A percentile compares a stretch with the other conserved stretches of the same genome.
phyloP scores from a whole-genome alignment of 2,113 vertebrate genomes.

The Numida meleagris region DNA sequence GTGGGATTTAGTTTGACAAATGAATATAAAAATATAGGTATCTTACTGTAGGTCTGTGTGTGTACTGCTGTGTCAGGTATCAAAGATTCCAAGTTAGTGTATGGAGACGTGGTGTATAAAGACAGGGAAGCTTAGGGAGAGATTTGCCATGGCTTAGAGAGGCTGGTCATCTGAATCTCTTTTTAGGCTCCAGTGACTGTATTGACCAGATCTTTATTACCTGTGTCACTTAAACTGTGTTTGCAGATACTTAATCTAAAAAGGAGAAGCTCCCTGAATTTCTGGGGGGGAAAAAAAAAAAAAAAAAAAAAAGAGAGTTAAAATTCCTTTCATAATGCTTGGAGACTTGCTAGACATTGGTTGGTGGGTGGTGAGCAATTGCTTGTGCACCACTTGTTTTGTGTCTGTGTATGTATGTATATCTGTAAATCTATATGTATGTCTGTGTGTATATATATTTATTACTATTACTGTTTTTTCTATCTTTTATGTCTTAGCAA shows the following conservation, averaged over 20 bases:
- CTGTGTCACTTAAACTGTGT: background rate
- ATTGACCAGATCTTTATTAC: background rate
- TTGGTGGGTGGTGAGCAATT: too few species aligned
- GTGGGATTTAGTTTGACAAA: background rate
- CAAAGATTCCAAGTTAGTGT: background rate
- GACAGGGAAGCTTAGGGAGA: background rate
- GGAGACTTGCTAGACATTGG: too few species aligned
- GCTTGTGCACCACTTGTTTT: background rate
- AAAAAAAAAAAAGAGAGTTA: background rate
- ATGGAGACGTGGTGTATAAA: background rate
- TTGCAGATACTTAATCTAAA: background rate
- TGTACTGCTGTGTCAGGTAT: background rate
- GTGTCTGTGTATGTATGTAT: too few species aligned
- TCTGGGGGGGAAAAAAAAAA: too few species aligned
- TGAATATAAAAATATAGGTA: background rate
- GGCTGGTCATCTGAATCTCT: background rate
- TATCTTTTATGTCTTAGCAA: background rate
- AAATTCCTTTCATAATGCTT: background rate
- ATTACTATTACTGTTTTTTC: background rate
- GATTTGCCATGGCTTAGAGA: background rate
- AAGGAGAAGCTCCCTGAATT: background rate
- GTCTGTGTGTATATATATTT: too few species aligned
- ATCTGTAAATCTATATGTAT: too few species aligned
- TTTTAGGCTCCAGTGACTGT: background rate
- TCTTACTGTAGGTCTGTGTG: background rate